Conservation (phyloP, 1,140 invertebrate species). For the Teleogryllus occipitalis region DNA sequence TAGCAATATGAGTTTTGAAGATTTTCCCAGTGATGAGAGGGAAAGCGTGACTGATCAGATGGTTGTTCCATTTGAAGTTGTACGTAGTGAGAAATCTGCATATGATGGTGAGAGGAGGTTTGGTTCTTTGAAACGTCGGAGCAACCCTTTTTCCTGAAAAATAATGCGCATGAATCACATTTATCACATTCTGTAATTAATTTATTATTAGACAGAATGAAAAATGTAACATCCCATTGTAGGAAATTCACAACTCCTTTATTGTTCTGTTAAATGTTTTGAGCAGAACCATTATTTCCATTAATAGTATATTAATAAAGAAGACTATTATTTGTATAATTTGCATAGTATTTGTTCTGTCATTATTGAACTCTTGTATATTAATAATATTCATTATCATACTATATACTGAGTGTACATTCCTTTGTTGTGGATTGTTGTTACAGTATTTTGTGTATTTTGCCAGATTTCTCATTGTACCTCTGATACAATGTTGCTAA, state of each 20-base stretch:
- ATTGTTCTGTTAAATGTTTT: not conserved
- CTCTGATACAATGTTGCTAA: not conserved
- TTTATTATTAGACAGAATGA: not conserved
- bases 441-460: not conserved
- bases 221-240: not conserved
- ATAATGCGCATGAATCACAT: not conserved
- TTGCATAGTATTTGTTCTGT: not conserved
- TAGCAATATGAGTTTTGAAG: slow-evolving; percentile 72
- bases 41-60: slow-evolving; percentile 32
- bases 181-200: not conserved
- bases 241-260: too few relatives aligned
- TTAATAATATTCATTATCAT: not conserved
- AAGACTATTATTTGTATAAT: not conserved
- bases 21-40: slow-evolving; percentile 57
- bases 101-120: slow-evolving; percentile 52
- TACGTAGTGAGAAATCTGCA: slow-evolving; percentile 38
- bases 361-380: not conserved
- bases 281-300: not conserved
- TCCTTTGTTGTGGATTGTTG: not conserved
- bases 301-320: not conserved
- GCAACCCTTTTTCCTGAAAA: slow-evolving; percentile 56
- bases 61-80: slow-evolving; percentile 51
- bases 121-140: slow-evolving; percentile 53
- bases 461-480: not conserved
- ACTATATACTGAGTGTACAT: not conserved